Percentiles rank a stretch among this genome's conserved stretches.
These are phyloP conservation scores for Nicator chloris DNA, from an alignment of 2,113 vertebrate species.

Conservation along the genomic window DNA sequence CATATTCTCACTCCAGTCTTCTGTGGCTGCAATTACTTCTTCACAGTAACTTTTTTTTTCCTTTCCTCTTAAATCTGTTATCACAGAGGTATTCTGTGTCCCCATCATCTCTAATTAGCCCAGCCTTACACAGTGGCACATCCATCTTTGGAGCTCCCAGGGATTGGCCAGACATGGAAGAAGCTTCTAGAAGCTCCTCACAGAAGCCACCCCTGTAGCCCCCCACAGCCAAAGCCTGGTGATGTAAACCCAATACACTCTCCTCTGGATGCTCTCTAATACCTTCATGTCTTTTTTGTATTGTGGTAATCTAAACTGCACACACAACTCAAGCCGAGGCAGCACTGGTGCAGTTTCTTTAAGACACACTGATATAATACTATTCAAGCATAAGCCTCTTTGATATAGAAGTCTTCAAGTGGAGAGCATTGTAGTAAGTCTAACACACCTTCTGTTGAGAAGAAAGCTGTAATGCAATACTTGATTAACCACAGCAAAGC, in stretches of 20 bases:
- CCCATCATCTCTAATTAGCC: neutral
- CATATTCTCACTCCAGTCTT: neutral
- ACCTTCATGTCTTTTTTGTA: neutral
- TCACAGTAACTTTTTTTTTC: neutral
- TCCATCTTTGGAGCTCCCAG: neutral
- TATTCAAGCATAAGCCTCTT: neutral
- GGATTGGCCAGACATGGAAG: neutral
- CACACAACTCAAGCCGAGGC: neutral
- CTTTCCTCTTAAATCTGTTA: neutral
- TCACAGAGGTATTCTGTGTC: neutral
- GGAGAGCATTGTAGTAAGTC: neutral
- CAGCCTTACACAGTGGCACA: neutral
- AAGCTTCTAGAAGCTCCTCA: neutral
- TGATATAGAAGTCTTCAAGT: neutral
- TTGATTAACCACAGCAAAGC: neutral
- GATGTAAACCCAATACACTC: neutral
- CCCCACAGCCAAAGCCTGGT: neutral
- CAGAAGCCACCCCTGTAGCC: neutral
- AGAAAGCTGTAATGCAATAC: neutral
- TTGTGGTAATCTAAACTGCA: neutral
- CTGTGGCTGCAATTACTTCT: neutral
- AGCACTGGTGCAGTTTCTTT: neutral
- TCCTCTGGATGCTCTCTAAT: neutral
- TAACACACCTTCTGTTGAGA: neutral
- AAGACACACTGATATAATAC: neutral